A percentile compares a stretch with the other conserved stretches of the same genome.
phyloP scores from a whole-genome alignment of 2,888 invertebrate species.

The Sipunculus nudus region DNA sequence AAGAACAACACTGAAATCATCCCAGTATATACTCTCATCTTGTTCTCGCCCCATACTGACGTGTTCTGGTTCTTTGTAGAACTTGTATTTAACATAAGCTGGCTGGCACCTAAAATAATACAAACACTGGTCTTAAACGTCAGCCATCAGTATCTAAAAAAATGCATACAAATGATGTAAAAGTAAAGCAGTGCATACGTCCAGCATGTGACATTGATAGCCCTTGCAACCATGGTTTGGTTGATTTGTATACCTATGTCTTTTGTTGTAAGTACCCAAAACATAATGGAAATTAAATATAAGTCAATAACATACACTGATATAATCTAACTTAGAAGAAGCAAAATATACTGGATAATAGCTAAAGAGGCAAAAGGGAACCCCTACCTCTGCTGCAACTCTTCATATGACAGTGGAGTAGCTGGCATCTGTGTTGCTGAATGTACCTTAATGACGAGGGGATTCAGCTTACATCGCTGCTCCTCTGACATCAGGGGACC shows the following conservation, averaged over 20 bases:
- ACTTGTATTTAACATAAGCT: conserved; percentile 59
- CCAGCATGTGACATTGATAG: too few relatives aligned
- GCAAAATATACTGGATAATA: too few relatives aligned
- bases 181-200: too few relatives aligned
- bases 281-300: too few relatives aligned
- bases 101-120: conserved; percentile 57
- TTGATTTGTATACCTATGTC: too few relatives aligned
- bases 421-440: conserved; percentile 58
- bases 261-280: too few relatives aligned
- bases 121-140: too few relatives aligned
- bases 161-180: not conserved
- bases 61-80: conserved; percentile 56
- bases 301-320: too few relatives aligned
- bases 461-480: conserved; percentile 58
- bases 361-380: too few relatives aligned
- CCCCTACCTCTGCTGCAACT: too few relatives aligned
- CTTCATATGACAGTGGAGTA: conserved; percentile 50
- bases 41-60: conserved; percentile 54
- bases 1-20: conserved; percentile 63
- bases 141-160: not conserved
- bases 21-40: conserved; percentile 57
- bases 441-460: conserved; percentile 61
- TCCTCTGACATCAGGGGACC: conserved; percentile 55
- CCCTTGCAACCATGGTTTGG: too few relatives aligned
- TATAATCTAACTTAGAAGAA: too few relatives aligned